These are phyloP conservation scores for Lates japonicus DNA, from an alignment of 2,797 vertebrate species.

Conservation along the genomic window DNA sequence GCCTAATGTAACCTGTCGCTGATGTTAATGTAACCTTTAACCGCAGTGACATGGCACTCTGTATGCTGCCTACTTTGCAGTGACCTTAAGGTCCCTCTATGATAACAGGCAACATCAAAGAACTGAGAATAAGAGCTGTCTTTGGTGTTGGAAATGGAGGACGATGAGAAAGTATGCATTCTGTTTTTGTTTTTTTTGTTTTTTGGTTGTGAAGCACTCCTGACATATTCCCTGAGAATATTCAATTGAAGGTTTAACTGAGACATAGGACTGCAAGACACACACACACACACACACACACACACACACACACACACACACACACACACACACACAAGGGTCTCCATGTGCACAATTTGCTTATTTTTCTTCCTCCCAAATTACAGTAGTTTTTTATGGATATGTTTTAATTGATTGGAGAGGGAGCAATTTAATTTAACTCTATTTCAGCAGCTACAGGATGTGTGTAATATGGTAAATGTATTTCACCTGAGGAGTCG, in stretches of 20 bases:
- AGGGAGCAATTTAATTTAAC: constrained; percentile 41
- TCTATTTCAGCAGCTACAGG: constrained; percentile 18
- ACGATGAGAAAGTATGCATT: constrained; percentile 4
- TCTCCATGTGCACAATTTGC: background rate
- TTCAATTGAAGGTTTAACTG: background rate
- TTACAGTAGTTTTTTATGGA: constrained; percentile 6
- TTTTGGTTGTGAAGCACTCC: background rate
- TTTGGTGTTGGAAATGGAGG: constrained; percentile 43
- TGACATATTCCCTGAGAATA: background rate
- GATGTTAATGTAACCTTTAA: constrained; percentile 78
- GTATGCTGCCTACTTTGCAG: constrained; percentile 59
- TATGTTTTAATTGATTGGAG: constrained; percentile 41
- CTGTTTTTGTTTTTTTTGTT: background rate
- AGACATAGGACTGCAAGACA: background rate
- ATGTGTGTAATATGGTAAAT: constrained; percentile 45
- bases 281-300: too few relatives aligned
- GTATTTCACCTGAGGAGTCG: constrained; percentile 43
- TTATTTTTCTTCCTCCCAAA: background rate
- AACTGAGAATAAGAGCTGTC: constrained; percentile 34
- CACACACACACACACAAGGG: background rate
- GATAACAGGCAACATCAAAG: constrained; percentile 76
- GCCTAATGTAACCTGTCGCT: constrained; percentile 68
- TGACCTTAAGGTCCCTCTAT: constrained; percentile 59
- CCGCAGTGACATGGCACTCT: constrained; percentile 61
- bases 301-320: too few relatives aligned